Base-by-base conservation (phyloP, 2,797 vertebrate genomes). In the Oceanodroma leucorhoa region DNA sequence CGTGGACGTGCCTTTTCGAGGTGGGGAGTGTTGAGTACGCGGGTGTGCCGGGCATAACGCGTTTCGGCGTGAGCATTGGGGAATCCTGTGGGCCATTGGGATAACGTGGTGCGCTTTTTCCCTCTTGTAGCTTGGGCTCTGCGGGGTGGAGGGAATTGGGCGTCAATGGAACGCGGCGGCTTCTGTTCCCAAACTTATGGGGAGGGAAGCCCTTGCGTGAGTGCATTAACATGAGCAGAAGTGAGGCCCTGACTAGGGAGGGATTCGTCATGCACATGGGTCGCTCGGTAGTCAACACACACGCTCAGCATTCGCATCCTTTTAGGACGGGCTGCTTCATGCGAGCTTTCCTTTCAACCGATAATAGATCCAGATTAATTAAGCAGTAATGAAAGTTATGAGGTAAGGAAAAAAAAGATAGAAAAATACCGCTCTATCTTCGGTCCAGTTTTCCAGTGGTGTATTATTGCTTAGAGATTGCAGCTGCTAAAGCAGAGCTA, bases 401-500 rank as follows among this genome's bases (percentile, higher is more conserved):
- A 53, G 70, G 23, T 43, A 41, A 41, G 10, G 14, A 30, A 14
- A 38, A 48, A 26, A 46, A 14, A 14, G 2, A 22, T 2, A 61
- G 32, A 46, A 66, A 80, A 88, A 54, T 14, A 29, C 34, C 73
- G 20, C 36, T 48, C n/a, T 36, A 10, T 64, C 65, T 60, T 46
- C 29, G 20, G 54, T 76, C 64, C 48, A 9, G 32, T 76, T 89
- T 73, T 73, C 73, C 36, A 30, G 48, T 43, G 58, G 69, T 15
- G 0, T 67, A 1, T 87, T 69, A 14, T 1, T 69, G 57, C 71
- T 89, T 41, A 29, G 71, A 45, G 34, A 40, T 55, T 92, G 70
- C 82, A 71, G 71, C 51, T 83, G 87, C 76, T 78, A 24, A 75
- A 91, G 85, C 65, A 69, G 81, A 90, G 58, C 89, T 86, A 40